A percentile compares a stretch with the other conserved stretches of the same genome.
These are phyloP conservation scores for Eustalomyia histrio DNA, from an alignment of 2,888 invertebrate species.

Conservation along the genomic window DNA sequence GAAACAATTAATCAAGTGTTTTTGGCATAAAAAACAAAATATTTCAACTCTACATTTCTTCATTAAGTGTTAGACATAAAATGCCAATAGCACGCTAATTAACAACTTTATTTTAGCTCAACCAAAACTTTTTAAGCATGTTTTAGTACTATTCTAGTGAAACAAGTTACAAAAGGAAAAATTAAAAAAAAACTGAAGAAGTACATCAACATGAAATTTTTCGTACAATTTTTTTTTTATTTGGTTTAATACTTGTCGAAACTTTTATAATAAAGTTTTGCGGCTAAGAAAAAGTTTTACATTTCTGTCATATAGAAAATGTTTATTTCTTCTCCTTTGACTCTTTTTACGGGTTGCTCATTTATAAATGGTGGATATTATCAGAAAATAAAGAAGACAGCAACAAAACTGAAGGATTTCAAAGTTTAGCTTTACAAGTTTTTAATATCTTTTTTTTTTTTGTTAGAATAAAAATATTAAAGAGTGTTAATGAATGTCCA, in stretches of 20 bases:
- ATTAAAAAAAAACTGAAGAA: background rate
- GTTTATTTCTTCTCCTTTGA: constrained; percentile 3
- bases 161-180: constrained; percentile 2
- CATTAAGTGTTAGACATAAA: constrained; percentile 62
- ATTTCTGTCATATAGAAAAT: constrained; percentile 23
- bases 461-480: background rate
- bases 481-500: background rate
- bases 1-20: constrained; percentile 45
- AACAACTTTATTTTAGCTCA: constrained; percentile 62
- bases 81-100: constrained; percentile 63
- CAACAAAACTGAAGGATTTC: background rate
- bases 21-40: constrained; percentile 1
- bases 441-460: background rate
- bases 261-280: constrained; percentile 61
- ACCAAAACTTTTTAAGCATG: constrained; percentile 27
- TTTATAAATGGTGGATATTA: constrained; percentile 31
- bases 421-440: too few relatives aligned
- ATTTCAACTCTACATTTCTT: constrained; percentile 47
- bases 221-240: background rate
- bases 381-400: background rate
- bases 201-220: constrained; percentile 20
- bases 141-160: constrained; percentile 23
- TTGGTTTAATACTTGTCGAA: constrained; percentile 52
- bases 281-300: constrained; percentile 45
- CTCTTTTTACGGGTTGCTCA: constrained; percentile 25